Evolutionary conservation across 2,888 invertebrate species (phyloP).

Genomic region (Leptopterna dolabrata): DNA sequence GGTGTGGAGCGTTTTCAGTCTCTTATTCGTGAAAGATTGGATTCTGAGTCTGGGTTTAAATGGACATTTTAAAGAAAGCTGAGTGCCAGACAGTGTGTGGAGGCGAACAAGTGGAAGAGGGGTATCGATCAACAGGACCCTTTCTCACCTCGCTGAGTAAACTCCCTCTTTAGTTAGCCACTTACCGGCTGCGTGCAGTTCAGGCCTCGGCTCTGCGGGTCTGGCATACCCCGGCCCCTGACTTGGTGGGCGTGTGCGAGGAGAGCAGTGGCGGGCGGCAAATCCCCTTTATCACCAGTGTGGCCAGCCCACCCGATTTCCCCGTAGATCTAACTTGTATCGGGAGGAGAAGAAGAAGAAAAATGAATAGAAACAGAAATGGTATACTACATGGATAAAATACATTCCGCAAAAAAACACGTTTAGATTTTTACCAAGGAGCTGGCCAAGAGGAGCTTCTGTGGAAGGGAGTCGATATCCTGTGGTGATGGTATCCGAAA

Average conservation of each 20-base stretch:
- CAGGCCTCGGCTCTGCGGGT: background rate
- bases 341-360: too few relatives aligned
- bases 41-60: background rate
- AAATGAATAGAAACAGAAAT: too few relatives aligned
- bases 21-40: too few relatives aligned
- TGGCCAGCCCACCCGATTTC: too few relatives aligned
- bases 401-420: too few relatives aligned
- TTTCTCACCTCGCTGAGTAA: background rate
- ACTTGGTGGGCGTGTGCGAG: background rate
- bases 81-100: background rate
- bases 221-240: background rate
- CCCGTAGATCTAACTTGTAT: too few relatives aligned
- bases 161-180: background rate
- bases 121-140: conserved; percentile 1
- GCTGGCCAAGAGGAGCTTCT: too few relatives aligned
- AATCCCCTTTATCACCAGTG: background rate
- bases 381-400: too few relatives aligned
- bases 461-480: too few relatives aligned
- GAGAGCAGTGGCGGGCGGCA: background rate
- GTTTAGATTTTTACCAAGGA: too few relatives aligned
- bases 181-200: background rate
- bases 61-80: background rate
- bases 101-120: background rate
- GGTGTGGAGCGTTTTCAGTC: too few relatives aligned
- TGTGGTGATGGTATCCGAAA: too few relatives aligned